phyloP scores from a whole-genome alignment of 2,888 invertebrate genomes.

The Erebia ligea region DNA sequence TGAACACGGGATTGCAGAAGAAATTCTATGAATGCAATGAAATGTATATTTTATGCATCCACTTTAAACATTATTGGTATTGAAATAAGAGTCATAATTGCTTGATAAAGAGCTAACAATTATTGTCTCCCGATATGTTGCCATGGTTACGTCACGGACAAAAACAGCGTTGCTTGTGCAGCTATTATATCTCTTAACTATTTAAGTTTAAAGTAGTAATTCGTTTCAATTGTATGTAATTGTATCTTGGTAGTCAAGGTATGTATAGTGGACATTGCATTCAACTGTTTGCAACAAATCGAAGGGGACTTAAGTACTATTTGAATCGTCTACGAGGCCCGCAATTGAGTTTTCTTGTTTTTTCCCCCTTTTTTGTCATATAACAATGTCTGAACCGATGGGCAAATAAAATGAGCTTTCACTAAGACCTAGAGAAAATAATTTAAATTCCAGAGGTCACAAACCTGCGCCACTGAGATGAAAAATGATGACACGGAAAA shows the following conservation, averaged over 20 bases:
- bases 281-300: slow-evolving; percentile 77
- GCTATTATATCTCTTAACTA: slow-evolving; percentile 32
- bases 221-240: slow-evolving; percentile 38
- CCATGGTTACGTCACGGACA: slow-evolving; percentile 74
- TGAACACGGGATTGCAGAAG: slow-evolving; percentile 36
- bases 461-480: background rate
- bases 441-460: background rate
- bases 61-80: slow-evolving; percentile 14
- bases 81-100: slow-evolving; percentile 41
- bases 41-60: slow-evolving; percentile 21
- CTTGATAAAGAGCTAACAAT: slow-evolving; percentile 43
- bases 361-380: slow-evolving; percentile 15
- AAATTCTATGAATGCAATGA: slow-evolving; percentile 27
- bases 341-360: slow-evolving; percentile 37
- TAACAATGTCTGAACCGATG: slow-evolving; percentile 21
- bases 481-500: background rate
- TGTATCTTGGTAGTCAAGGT: slow-evolving; percentile 54
- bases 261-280: slow-evolving; percentile 67
- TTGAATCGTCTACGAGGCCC: slow-evolving; percentile 70
- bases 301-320: slow-evolving; percentile 75
- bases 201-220: slow-evolving; percentile 40
- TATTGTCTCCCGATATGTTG: slow-evolving; percentile 60
- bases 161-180: slow-evolving; percentile 44
- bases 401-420: slow-evolving; percentile 4
- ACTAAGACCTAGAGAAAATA: background rate